Percentiles rank a stretch among this genome's conserved stretches.
These are phyloP conservation scores for Syritta pipiens DNA, from an alignment of 2,888 invertebrate species.

Conservation along the genomic window DNA sequence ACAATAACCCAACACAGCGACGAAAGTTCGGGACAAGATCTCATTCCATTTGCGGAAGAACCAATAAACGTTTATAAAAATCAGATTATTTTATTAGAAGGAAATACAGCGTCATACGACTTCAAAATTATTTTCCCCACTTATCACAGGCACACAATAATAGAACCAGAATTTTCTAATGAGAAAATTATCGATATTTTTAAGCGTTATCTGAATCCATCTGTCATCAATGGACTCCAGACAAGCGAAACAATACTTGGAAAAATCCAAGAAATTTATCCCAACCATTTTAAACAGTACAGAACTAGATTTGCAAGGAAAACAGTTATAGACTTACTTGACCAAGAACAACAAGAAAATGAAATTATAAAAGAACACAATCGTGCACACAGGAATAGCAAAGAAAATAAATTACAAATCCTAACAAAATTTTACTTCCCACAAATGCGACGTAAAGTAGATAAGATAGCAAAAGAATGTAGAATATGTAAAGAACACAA, in stretches of 20 bases:
- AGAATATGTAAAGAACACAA: slow-evolving; percentile 1
- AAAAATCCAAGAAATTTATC: neutral
- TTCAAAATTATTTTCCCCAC: slow-evolving; percentile 8
- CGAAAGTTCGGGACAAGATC: slow-evolving; percentile 4
- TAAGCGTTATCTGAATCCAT: neutral
- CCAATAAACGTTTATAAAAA: slow-evolving; percentile 63
- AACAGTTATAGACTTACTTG: slow-evolving; percentile 13
- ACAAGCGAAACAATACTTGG: neutral
- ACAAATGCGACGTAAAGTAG: slow-evolving; percentile 20
- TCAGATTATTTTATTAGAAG: slow-evolving; percentile 36
- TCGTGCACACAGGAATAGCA: slow-evolving; percentile 17
- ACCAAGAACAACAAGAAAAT: slow-evolving; percentile 1
- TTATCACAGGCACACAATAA: neutral
- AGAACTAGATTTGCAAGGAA: slow-evolving; percentile 15
- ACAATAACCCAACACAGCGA: slow-evolving; percentile 20
- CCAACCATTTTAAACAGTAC: neutral
- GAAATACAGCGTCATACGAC: neutral
- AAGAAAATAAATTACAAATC: slow-evolving; percentile 19
- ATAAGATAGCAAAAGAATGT: slow-evolving; percentile 20
- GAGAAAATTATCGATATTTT: neutral
- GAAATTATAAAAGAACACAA: neutral
- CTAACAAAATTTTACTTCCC: slow-evolving; percentile 38
- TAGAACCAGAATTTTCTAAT: neutral
- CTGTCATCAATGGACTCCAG: slow-evolving; percentile 3
- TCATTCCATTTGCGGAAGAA: slow-evolving; percentile 19